Evolutionary conservation across 1,140 invertebrate genomes (phyloP).

Genomic region (Papilio glaucus): DNA sequence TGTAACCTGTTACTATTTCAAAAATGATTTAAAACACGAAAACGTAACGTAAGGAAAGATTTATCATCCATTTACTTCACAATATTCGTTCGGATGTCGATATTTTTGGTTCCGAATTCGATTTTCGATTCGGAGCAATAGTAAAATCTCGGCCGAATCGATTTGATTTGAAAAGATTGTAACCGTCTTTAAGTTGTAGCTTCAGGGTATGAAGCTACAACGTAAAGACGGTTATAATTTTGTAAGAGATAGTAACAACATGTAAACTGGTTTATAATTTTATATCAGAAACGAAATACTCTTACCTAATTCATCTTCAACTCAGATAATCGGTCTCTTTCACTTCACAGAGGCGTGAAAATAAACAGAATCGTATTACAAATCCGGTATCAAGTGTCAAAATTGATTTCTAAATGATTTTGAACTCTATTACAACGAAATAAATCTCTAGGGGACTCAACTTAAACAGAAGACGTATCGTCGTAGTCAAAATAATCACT

Average conservation of each 20-base stretch:
- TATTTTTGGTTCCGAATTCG: no score
- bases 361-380: constrained; percentile 23
- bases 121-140: no score
- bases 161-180: not conserved
- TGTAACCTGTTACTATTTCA: no score
- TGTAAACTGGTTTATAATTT: constrained; percentile 24
- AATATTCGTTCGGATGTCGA: no score
- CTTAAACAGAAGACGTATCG: not conserved
- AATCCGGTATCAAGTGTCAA: constrained; percentile 13
- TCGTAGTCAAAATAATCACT: not conserved
- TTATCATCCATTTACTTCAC: no score
- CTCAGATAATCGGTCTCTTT: constrained; percentile 9
- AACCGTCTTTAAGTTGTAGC: no score
- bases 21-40: no score
- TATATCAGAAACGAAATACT: constrained; percentile 17
- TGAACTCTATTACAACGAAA: constrained; percentile 8
- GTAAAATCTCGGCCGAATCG: no score
- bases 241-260: not conserved
- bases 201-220: constrained; percentile 12
- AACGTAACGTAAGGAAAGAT: no score
- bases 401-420: not conserved
- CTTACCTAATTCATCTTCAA: constrained; percentile 25
- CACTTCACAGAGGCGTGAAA: constrained; percentile 26
- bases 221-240: constrained; percentile 11
- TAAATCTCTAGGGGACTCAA: not conserved